A percentile compares a stretch with the other conserved stretches of the same genome.
Conservation (phyloP, 2,113 vertebrate species). For the Atlantisia rogersi region DNA sequence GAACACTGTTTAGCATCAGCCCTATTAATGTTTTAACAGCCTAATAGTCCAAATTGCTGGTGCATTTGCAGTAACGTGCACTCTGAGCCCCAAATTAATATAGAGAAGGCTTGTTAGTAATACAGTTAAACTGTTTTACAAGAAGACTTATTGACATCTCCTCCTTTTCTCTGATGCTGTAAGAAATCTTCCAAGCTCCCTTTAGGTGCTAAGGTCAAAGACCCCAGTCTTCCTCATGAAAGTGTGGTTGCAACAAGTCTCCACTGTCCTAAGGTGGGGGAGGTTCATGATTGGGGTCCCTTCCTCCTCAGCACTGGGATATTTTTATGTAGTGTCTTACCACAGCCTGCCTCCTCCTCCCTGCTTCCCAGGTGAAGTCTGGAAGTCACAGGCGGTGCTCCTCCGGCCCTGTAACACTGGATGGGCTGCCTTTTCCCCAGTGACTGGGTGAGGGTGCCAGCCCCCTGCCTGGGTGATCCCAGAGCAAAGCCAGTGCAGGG, state of each 20-base stretch:
- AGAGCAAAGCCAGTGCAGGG: not conserved
- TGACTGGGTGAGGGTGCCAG: not conserved
- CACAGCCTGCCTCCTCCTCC: not conserved
- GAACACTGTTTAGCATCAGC: not conserved
- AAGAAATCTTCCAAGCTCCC: not conserved
- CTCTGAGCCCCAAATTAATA: not conserved
- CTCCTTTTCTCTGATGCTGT: not conserved
- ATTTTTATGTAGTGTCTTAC: not conserved
- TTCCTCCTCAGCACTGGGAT: not conserved
- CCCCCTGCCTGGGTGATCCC: rapidly evolving
- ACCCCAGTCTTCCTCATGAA: not conserved
- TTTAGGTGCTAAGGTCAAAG: not conserved
- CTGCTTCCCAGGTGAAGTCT: not conserved
- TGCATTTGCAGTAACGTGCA: not conserved
- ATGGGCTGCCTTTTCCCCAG: not conserved
- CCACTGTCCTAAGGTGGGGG: not conserved
- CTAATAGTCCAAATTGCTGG: not conserved
- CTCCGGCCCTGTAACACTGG: rapidly evolving
- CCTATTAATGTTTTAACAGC: not conserved
- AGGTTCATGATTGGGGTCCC: not conserved
- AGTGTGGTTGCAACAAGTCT: not conserved
- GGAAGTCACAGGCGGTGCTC: not conserved
- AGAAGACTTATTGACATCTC: not conserved
- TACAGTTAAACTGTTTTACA: not conserved
- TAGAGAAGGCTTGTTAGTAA: not conserved